A percentile compares a stretch with the other conserved stretches of the same genome.
phyloP scores from a whole-genome alignment of 1,140 invertebrate genomes.

The Chrysomallon squamiferum region DNA sequence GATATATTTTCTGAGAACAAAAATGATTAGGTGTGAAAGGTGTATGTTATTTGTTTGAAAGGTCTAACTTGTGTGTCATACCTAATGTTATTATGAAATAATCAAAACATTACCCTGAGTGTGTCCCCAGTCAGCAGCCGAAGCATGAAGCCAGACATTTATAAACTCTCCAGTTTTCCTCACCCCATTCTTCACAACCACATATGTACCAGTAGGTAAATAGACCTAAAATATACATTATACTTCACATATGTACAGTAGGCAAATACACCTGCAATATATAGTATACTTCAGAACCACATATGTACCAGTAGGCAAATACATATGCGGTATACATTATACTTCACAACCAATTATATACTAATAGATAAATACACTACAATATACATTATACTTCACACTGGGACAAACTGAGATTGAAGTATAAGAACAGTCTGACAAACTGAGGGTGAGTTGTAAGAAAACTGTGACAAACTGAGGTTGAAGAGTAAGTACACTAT shows the following conservation, averaged over 20 bases:
- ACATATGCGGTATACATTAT: slow-evolving; percentile 21
- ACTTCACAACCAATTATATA: too few species aligned
- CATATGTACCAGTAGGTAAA: slow-evolving; percentile 32
- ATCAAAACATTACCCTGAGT: slow-evolving; percentile 31
- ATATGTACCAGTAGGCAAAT: slow-evolving; percentile 34
- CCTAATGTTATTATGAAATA: too few species aligned
- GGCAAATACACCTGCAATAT: slow-evolving; percentile 19
- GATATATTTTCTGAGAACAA: too few species aligned
- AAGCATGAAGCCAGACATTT: slow-evolving; percentile 47
- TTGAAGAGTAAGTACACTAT: too few species aligned
- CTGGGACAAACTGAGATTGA: not conserved
- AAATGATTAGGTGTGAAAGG: too few species aligned
- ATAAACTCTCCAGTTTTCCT: slow-evolving; percentile 23
- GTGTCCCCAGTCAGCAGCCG: slow-evolving; percentile 42
- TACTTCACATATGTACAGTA: too few species aligned
- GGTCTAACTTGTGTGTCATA: too few species aligned
- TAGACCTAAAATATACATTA: slow-evolving; percentile 25
- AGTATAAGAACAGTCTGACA: too few species aligned
- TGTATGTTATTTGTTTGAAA: too few species aligned
- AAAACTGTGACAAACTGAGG: too few species aligned
- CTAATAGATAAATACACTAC: slow-evolving; percentile 18
- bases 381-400: slow-evolving; percentile 12
- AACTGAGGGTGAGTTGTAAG: too few species aligned
- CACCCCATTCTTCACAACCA: slow-evolving; percentile 22
- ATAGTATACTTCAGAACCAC: slow-evolving; percentile 17